phyloP scores from a whole-genome alignment of 2,113 vertebrate species.

The Apodemus sylvaticus region DNA sequence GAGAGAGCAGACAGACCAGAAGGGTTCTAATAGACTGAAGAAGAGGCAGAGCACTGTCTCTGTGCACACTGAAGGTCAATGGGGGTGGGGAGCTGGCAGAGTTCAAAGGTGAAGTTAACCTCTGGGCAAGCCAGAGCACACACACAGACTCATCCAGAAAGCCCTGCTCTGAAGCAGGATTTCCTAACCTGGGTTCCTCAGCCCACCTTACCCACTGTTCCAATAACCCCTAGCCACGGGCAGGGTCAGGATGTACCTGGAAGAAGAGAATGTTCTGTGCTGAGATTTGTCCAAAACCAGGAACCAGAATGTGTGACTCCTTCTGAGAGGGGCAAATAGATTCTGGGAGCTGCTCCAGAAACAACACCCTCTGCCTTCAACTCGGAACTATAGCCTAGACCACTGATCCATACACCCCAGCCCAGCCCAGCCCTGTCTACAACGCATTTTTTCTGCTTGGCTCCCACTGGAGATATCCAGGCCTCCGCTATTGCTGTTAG shows the following conservation, averaged over 20 bases:
- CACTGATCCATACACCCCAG: too few relatives aligned
- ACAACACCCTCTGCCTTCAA: not conserved
- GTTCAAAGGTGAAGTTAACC: not conserved
- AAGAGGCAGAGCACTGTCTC: not conserved
- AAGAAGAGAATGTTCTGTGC: not conserved
- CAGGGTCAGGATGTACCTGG: not conserved
- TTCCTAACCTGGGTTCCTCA: not conserved
- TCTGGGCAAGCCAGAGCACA: not conserved
- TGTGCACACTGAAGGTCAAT: not conserved
- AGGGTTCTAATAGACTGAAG: not conserved
- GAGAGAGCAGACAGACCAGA: not conserved
- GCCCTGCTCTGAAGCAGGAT: not conserved
- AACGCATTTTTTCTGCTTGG: not conserved
- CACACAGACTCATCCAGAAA: not conserved
- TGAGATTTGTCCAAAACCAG: not conserved
- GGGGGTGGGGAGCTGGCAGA: not conserved
- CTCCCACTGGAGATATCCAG: not conserved
- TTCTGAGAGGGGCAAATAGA: not conserved
- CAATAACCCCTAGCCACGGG: not conserved
- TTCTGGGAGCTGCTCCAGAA: not conserved
- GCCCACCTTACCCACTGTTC: not conserved
- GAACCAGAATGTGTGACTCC: not conserved
- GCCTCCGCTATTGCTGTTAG: not conserved
- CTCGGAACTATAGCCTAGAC: not conserved
- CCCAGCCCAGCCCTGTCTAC: not conserved